These are phyloP conservation scores for Pandion haliaetus DNA, from an alignment of 2,113 vertebrate genomes.

Conservation along the genomic window DNA sequence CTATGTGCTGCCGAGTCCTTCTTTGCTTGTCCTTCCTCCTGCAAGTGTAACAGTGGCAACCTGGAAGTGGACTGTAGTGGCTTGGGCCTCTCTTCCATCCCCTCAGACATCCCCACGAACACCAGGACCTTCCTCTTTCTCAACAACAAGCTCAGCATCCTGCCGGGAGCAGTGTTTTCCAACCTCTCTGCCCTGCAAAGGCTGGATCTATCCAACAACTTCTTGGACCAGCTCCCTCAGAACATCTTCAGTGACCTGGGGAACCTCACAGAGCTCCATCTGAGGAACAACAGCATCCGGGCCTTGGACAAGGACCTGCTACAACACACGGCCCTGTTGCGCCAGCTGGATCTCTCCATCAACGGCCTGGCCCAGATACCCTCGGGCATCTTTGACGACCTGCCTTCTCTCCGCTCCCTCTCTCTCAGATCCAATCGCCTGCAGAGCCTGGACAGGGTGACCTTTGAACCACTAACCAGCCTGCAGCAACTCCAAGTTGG, in stretches of 20 bases:
- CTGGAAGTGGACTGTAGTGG: conserved; percentile 90
- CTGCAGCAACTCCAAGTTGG: conserved; percentile 91
- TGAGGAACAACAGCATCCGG: conserved; percentile 95
- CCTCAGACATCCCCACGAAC: conserved; percentile 83
- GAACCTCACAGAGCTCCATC: conserved; percentile 88
- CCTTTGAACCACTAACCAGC: conserved; percentile 90
- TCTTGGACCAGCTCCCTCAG: conserved; percentile 90
- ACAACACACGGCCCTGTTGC: conserved; percentile 81
- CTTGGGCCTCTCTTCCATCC: conserved; percentile 85
- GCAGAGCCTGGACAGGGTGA: conserved; percentile 90
- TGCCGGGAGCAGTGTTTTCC: conserved; percentile 85
- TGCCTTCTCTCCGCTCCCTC: conserved; percentile 87
- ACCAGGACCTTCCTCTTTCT: conserved; percentile 88
- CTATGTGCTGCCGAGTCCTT: conserved; percentile 71
- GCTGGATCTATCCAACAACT: conserved; percentile 97
- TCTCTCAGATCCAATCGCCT: conserved; percentile 92
- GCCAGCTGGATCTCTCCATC: conserved; percentile 90
- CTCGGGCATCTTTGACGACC: conserved; percentile 85
- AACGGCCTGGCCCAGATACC: conserved; percentile 90
- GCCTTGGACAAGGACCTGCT: conserved; percentile 89
- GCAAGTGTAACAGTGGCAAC: conserved; percentile 83
- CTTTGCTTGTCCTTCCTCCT: conserved; percentile 85
- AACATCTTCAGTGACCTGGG: conserved; percentile 86
- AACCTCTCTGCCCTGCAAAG: conserved; percentile 91
- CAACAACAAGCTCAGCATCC: conserved; percentile 90